A percentile compares a stretch with the other conserved stretches of the same genome.
These are phyloP conservation scores for Pocillopora damicornis DNA, from an alignment of 64 coral and sea anemone species.

Conservation along the genomic window DNA sequence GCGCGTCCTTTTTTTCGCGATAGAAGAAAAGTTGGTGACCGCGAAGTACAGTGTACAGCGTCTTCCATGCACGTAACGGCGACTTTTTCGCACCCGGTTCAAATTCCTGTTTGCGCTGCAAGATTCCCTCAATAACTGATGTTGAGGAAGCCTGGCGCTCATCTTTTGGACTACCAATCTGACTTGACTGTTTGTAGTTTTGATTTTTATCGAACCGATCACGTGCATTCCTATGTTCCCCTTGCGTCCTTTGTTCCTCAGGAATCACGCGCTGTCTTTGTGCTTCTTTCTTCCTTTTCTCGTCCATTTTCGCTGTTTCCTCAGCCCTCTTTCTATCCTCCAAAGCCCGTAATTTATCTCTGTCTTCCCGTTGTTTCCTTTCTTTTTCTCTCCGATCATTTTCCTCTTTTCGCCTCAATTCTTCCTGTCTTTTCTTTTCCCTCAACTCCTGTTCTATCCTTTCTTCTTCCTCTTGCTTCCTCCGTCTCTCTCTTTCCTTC, in stretches of 20 bases:
- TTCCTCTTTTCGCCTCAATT: constrained; percentile 34
- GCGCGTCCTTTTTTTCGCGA: constrained; percentile 60
- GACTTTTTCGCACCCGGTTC: constrained; percentile 62
- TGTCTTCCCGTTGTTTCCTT: constrained; percentile 19
- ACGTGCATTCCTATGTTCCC: constrained; percentile 14
- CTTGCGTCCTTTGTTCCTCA: constrained; percentile 26
- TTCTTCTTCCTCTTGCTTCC: constrained; percentile 28
- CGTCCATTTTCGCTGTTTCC: constrained; percentile 26
- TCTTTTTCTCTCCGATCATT: constrained; percentile 2
- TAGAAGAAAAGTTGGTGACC: constrained; percentile 74
- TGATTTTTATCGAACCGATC: constrained; percentile 1
- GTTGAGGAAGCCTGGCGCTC: constrained; percentile 17
- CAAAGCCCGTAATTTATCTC: constrained; percentile 24
- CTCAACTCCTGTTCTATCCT: constrained; percentile 11
- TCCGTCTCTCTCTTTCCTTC: constrained; percentile 23
- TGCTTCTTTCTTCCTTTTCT: constrained; percentile 10
- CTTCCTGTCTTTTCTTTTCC: constrained; percentile 44
- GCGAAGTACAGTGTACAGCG: constrained; percentile 59
- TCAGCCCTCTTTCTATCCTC: constrained; percentile 5
- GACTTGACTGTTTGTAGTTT: constrained; percentile 14
- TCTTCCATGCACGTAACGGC: constrained; percentile 65
- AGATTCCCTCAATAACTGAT: constrained; percentile 58
- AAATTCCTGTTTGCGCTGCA: constrained; percentile 83
- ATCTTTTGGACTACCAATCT: no score
- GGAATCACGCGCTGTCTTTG: constrained; percentile 15